Conservation (phyloP, 1,140 invertebrate genomes). For the Ctenoplectra terminalis region DNA sequence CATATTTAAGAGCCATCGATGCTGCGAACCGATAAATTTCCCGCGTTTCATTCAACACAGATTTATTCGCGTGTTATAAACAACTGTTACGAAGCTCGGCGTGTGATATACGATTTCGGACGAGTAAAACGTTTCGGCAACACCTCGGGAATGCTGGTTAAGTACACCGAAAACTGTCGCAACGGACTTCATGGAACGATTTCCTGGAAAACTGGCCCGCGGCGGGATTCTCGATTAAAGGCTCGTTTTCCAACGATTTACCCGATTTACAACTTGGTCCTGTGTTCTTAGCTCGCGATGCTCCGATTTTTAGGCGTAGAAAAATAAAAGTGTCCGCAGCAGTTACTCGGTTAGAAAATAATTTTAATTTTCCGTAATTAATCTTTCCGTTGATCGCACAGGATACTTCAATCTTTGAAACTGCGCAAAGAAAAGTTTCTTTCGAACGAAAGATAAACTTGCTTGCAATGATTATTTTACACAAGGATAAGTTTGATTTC, state of each 20-base stretch:
- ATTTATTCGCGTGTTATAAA: not conserved
- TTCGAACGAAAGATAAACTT: too few relatives aligned
- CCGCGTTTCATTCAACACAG: not conserved
- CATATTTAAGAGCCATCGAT: conserved; percentile 2
- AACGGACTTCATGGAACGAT: not conserved
- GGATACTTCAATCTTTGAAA: too few relatives aligned
- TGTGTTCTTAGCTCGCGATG: not conserved
- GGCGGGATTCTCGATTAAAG: conserved; percentile 16
- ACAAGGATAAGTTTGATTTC: too few relatives aligned
- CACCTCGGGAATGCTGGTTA: not conserved
- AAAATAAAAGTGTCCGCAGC: too few relatives aligned
- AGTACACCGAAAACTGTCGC: conserved; percentile 20
- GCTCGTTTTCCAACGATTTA: not conserved
- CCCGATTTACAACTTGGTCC: not conserved
- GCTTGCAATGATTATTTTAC: too few relatives aligned
- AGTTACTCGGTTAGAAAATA: too few relatives aligned
- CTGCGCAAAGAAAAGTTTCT: too few relatives aligned
- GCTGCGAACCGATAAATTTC: not conserved
- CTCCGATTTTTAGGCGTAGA: not conserved
- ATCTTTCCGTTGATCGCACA: too few relatives aligned
- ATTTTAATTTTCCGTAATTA: too few relatives aligned
- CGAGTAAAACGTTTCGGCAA: not conserved
- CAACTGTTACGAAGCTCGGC: not conserved
- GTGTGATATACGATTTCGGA: not conserved
- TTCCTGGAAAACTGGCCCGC: not conserved